Evolutionary conservation across 1,140 invertebrate species (phyloP), one percentile per base, ranked within the genome.

Genomic region (Araneus ventricosus): DNA sequence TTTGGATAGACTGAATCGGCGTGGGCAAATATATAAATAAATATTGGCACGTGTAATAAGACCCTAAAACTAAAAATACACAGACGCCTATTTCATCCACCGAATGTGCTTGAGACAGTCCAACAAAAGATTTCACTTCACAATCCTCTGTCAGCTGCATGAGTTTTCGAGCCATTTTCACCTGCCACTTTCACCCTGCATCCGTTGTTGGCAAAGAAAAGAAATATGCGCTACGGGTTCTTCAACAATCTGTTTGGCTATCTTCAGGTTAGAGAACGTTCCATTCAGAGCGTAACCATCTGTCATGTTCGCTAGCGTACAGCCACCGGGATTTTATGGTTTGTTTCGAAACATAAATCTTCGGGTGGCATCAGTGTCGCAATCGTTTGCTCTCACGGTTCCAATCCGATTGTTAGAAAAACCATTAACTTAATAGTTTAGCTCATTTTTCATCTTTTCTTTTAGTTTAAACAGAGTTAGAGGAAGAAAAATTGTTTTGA

Each of bases 301-400:
- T 75, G 70, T 37, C 70, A 75, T 75, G 70, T 75, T 75, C 70
- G 24, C 59, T 63, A 63, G 59, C 22, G 59, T 63, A 63, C 59
- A n/a, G 30, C 27, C 34, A 34, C 34, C 70, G 30, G 67, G 30
- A 75, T 34, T 75, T 75, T 75, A 75, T 37, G 70, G 30, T 22
- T 75, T 75, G 30, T 75, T 75, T 75, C 70, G 70, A 75, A 75
- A 75, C 70, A 75, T 75, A 75, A 75, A 75, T 75, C 30, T 34
- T 75, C 70, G 30, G 70, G 70, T 75, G 70, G 70, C 70, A 75
- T 75, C 70, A 75, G 4, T 75, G 70, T 75, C 70, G 34, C 70
- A 75, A 75, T 37, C 70, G 30, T 37, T 75, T 75, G 70, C 70
- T 75, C 67, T 75, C 70, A 75, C 70, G 70, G 70, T 75, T 75